Conservation (phyloP, 2,113 vertebrate species). For the Pogonocichla stellata region DNA sequence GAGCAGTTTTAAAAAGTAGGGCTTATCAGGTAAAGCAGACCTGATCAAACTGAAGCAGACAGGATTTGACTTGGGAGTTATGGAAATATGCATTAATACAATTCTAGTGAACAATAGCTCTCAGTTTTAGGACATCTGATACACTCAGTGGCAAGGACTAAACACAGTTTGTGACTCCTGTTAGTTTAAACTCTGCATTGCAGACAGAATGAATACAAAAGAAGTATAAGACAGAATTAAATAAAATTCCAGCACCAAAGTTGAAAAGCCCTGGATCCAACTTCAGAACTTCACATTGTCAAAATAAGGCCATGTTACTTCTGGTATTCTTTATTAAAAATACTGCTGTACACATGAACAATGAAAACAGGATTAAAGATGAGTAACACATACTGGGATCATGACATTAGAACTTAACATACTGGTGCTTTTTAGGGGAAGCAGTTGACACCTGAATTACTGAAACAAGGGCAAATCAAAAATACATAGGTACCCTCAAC, state of each 20-base stretch:
- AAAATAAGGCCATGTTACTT: constrained; percentile 65
- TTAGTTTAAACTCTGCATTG: neutral
- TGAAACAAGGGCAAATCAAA: constrained; percentile 74
- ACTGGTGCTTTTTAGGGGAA: constrained; percentile 79
- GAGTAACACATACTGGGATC: constrained; percentile 77
- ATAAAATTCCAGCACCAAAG: neutral
- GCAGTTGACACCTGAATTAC: constrained; percentile 74
- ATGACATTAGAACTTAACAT: constrained; percentile 78
- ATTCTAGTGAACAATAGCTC: neutral
- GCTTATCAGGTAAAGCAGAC: neutral
- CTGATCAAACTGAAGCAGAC: neutral
- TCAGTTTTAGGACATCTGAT: neutral
- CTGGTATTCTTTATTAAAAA: constrained; percentile 99
- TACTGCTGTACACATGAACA: constrained; percentile 99
- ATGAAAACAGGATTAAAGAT: constrained; percentile 81
- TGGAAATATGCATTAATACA: neutral
- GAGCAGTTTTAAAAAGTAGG: neutral
- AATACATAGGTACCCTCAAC: constrained; percentile 73
- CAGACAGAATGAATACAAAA: neutral
- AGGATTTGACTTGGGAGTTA: neutral
- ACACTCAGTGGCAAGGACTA: neutral
- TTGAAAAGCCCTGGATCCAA: neutral
- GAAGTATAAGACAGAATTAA: neutral
- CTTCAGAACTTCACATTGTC: constrained; percentile 5
- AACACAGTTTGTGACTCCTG: neutral